Base-by-base conservation (phyloP, 2,113 vertebrate genomes). In the Scortum barcoo region DNA sequence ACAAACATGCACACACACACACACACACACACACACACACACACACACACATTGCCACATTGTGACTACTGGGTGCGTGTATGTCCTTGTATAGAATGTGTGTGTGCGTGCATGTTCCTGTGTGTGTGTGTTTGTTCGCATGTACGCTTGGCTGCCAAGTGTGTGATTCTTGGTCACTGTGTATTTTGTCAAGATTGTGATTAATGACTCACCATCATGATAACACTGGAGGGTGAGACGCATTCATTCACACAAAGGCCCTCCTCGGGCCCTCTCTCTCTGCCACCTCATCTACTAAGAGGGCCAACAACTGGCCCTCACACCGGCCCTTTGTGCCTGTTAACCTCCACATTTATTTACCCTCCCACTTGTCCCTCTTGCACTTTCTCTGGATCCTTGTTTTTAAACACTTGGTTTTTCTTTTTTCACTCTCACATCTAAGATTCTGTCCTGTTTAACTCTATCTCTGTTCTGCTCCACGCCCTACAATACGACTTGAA, bases 191-290 rank as follows among this genome's bases (percentile, higher is more conserved):
- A 90, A 61, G 78, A 69, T 81, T 87, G 87, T 92, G 90, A 93
- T 93, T 93, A 93, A 93, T 93, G 87, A 93, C 89, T 88, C 79
- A 71, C 79, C 87, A 87, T 89, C 88, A 87, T 86, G 88, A 92
- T 93, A 92, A 91, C 88, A 90, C 66, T 91, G 86, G 84, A 89
- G 86, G 86, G 81, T 86, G 89, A 85, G 86, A 89, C 44, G 46
- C 81, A 91, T 92, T 91, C 81, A 91, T 88, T 88, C 90, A 85
- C 86, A 91, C 90, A 92, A 92, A 91, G 86, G 88, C 42, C 48
- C 89, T 90, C 78, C 86, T 85, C 9, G 67, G 79, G 76, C 54
- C 61, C 63, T 86, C 84, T 84, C 73, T 84, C 76, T 79, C 74
- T 77, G 78, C 80, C 89, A 88, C 85, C 80, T 90, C 87, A 87